Base-by-base conservation (phyloP, 2,888 invertebrate species). In the Bugulina stolonifera region DNA sequence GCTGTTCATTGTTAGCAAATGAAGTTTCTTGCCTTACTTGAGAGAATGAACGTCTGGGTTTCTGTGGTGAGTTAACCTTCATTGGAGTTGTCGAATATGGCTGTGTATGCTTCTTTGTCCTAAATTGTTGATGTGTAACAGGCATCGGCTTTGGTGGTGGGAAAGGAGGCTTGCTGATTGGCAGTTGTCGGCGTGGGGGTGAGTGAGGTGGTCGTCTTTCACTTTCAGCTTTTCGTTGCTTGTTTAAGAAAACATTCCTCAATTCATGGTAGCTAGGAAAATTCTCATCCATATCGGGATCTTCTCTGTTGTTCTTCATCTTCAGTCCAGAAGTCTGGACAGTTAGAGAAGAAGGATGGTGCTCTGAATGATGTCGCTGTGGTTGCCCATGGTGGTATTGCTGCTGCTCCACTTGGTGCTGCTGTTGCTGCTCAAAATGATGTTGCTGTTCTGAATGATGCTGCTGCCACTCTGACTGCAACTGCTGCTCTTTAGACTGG, bases 261-360 rank as follows among this genome's bases (percentile, higher is more conserved):
- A 64, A 32, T 1, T 64, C 64, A 32, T 3, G 10, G 32, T 64
- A 64, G 32, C 64, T 64, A 10, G 64, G 64, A n/a, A 64, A 64
- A 32, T 64, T 32, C 34, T 64, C 64, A 64, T 64, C 64, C 2
- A 64, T 64, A 32, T 64, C 64, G 5, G 64, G 64, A 64, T 64
- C 64, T 64, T 64, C 64, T 32, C 64, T 2, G n/a, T 14, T 27
- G 32, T 64, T 64, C 34, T 64, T 64, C 3, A 64, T 27, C 25
- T n/a, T 22, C 18, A 23, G 5, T 22, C 25, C 25, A 14, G 52
- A 52, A 14, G 52, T 14, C 10, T 14, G 10, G 32, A 25, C 27
- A 14, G 5, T 14, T 5, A 2, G 10, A 5, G 10, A 2, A 34
- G 64, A 27, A 2, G 3, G 2, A 27, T 32, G 32, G 34, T 64